Base-by-base conservation (phyloP, 2,888 invertebrate species). In the Poecilobothrus nobilitatus region DNA sequence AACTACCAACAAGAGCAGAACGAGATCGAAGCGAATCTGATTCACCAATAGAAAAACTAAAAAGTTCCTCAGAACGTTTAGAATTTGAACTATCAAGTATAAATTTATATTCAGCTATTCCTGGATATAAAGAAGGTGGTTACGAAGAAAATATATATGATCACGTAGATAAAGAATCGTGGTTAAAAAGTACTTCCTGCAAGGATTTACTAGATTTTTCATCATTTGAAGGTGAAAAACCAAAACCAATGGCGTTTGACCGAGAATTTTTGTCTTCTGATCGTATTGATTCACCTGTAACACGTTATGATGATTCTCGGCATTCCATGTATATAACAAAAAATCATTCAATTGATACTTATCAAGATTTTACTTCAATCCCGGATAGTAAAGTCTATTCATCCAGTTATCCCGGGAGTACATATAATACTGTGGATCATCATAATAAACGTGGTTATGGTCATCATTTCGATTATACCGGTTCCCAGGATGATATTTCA, bases 341-440 rank as follows among this genome's bases (percentile, higher is more conserved):
- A 67, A 82, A 82, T 74, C 86, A 85, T 75, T 89, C 89, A 9
- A 83, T 89, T 70, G 91, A 91, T 77, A 84, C 86, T 9, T 87
- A 87, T 76, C 88, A 89, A 77, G 88, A 89, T 77, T 87, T 86
- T 71, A 78, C 77, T 0, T 83, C 84, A 71, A 80, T 87, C 68
- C 84, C 86, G 1, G 85, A 89, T 74, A 86, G 88, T 67, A 91
- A 91, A 79, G 88, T 92, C 7, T 93, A 92, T 82, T 92, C 92
- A 27, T 91, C 91, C 72, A 92, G 91, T 79, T 94, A 92, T 80
- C 94, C 94, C 27, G 93, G 93, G 69, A 91, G 91, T 67, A 87
- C 88, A 6, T 87, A 86, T 70, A 90, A 88, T 75, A 82, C 84
- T 34, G 79, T 80, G 65, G 79, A 80, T 64, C 74, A 79, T 68